These are phyloP conservation scores for Agelas oroides DNA, from an alignment of 37 sponge, comb jelly and placozoan genomes.

Conservation along the genomic window DNA sequence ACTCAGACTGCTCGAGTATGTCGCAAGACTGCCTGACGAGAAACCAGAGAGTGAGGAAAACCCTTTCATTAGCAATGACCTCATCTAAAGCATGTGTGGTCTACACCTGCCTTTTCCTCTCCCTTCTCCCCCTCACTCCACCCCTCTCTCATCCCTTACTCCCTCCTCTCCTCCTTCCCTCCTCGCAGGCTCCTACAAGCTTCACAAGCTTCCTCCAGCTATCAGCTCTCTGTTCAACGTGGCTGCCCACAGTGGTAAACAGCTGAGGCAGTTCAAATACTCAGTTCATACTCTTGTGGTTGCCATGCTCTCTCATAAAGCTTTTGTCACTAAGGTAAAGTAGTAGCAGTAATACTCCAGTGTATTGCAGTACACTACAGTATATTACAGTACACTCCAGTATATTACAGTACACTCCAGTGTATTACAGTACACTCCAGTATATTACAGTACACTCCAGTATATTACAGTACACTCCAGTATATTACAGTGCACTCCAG, in stretches of 20 bases:
- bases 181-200: constrained; percentile 9
- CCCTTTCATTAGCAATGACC: too few relatives aligned
- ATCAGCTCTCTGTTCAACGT: constrained; percentile 50
- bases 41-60: constrained; percentile 51
- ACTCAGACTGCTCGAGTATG: constrained; percentile 51
- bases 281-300: constrained; percentile 33
- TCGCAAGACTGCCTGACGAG: constrained; percentile 58
- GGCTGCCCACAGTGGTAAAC: constrained; percentile 51
- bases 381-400: too few relatives aligned
- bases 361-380: too few relatives aligned
- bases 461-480: too few relatives aligned
- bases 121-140: not conserved
- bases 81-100: too few relatives aligned
- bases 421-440: too few relatives aligned
- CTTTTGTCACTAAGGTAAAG: constrained; percentile 12
- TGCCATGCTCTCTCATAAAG: constrained; percentile 35
- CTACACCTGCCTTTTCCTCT: not conserved
- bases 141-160: not conserved
- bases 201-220: constrained; percentile 24
- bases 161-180: not conserved
- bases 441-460: too few relatives aligned
- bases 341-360: too few relatives aligned
- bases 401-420: too few relatives aligned
- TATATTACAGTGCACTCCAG: too few relatives aligned
- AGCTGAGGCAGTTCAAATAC: constrained; percentile 69